Conservation (phyloP, 1,140 invertebrate genomes). For the Euura lappo region DNA sequence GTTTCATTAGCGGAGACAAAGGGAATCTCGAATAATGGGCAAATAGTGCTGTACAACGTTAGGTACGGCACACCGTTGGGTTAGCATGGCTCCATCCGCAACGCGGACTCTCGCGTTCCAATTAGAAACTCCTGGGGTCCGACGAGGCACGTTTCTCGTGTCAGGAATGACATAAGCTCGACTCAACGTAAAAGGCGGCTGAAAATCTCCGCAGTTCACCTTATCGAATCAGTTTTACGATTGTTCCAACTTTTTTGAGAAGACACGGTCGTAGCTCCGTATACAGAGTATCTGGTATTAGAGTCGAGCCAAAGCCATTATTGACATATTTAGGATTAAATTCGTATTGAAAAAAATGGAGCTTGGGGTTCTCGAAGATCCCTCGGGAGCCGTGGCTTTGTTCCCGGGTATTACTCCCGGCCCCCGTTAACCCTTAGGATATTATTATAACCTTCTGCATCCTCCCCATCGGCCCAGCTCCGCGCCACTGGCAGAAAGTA, state of each 20-base stretch:
- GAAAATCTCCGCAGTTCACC: background rate
- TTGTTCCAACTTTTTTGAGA: too few species aligned
- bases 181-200: background rate
- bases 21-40: slow-evolving; percentile 62
- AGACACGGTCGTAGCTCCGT: too few species aligned
- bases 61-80: slow-evolving; percentile 57
- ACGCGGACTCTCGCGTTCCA: slow-evolving; percentile 48
- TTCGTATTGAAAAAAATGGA: slow-evolving; percentile 49
- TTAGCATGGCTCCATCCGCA: slow-evolving; percentile 18
- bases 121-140: slow-evolving; percentile 52
- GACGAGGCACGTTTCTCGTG: slow-evolving; percentile 47
- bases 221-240: background rate
- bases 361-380: slow-evolving; percentile 28
- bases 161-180: slow-evolving; percentile 19
- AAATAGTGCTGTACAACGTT: slow-evolving; percentile 54
- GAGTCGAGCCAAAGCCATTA: slow-evolving; percentile 21
- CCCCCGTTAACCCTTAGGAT: slow-evolving; percentile 56
- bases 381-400: slow-evolving; percentile 57
- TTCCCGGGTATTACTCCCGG: slow-evolving; percentile 60
- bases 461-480: slow-evolving; percentile 18
- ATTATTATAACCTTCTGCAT: slow-evolving; percentile 60
- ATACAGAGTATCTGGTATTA: background rate
- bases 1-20: slow-evolving; percentile 62
- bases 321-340: slow-evolving; percentile 58
- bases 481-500: slow-evolving; percentile 19